Conservation (phyloP, 2,888 invertebrate species). For the Caenorhabditis wallacei region DNA sequence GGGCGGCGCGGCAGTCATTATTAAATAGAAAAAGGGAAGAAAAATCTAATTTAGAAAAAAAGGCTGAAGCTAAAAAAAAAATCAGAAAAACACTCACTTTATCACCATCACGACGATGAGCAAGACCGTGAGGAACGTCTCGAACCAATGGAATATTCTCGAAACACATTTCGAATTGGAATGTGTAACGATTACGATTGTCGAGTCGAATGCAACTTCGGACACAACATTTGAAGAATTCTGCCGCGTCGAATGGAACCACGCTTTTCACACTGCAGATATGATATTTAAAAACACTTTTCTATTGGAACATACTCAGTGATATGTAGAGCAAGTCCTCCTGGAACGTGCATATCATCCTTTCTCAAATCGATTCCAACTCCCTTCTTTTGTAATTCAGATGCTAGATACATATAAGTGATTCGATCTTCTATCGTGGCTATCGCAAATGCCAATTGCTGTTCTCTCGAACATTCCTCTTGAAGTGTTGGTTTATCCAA, state of each 20-base stretch:
- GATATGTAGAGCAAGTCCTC: slow-evolving; percentile 75
- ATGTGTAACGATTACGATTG: slow-evolving; percentile 65
- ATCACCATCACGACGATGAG: slow-evolving; percentile 54
- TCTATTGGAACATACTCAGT: slow-evolving; percentile 63
- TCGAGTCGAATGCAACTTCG: slow-evolving; percentile 76
- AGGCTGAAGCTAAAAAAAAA: no score
- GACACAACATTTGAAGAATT: slow-evolving; percentile 64
- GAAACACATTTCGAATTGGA: slow-evolving; percentile 79
- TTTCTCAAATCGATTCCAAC: slow-evolving; percentile 67
- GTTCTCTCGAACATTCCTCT: slow-evolving; percentile 44
- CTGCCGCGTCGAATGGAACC: slow-evolving; percentile 45
- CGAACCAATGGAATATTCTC: slow-evolving; percentile 74
- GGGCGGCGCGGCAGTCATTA: slow-evolving; percentile 24
- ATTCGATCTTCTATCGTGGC: slow-evolving; percentile 79
- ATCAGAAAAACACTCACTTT: slow-evolving; percentile 24
- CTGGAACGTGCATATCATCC: slow-evolving; percentile 71
- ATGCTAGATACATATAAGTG: slow-evolving; percentile 71
- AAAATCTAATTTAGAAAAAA: slow-evolving; percentile 2
- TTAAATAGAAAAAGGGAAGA: slow-evolving; percentile 1
- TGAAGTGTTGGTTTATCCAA: neutral
- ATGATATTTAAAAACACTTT: neutral
- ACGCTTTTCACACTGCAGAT: slow-evolving; percentile 54
- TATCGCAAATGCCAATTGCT: slow-evolving; percentile 71
- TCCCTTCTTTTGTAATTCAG: slow-evolving; percentile 74
- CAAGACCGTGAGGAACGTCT: slow-evolving; percentile 67